These are phyloP conservation scores for Paguma larvata DNA, from an alignment of 2,797 vertebrate species.

Conservation along the genomic window DNA sequence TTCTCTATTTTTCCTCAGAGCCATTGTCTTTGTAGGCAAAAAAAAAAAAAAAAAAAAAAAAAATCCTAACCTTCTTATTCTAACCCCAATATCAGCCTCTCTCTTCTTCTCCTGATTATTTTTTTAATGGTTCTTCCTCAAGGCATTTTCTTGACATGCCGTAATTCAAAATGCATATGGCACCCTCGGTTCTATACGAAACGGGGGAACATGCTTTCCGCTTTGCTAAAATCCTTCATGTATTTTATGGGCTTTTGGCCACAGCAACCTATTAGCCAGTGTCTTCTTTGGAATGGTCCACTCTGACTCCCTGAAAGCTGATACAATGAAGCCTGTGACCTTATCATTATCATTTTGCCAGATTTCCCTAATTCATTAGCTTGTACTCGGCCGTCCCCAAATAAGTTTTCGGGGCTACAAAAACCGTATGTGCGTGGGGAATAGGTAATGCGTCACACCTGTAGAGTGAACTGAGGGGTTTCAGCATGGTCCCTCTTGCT, in stretches of 20 bases:
- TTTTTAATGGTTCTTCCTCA: neutral
- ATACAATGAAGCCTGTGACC: neutral
- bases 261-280: neutral
- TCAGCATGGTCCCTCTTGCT: neutral
- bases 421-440: neutral
- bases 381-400: neutral
- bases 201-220: neutral
- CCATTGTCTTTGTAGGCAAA: neutral
- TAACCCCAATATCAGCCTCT: neutral
- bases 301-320: neutral
- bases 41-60: neutral
- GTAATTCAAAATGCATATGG: neutral
- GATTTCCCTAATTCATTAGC: neutral
- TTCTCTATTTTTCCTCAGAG: neutral
- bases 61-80: neutral
- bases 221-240: neutral
- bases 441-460: rapidly evolving
- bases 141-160: neutral
- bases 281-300: neutral
- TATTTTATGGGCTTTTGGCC: neutral
- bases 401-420: neutral
- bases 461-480: neutral
- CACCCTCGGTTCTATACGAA: neutral
- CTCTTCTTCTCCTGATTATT: neutral
- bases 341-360: neutral